Percentiles rank a stretch among this genome's conserved stretches.
Conservation (phyloP, 1,140 invertebrate species). For the Chymomyza costata region DNA sequence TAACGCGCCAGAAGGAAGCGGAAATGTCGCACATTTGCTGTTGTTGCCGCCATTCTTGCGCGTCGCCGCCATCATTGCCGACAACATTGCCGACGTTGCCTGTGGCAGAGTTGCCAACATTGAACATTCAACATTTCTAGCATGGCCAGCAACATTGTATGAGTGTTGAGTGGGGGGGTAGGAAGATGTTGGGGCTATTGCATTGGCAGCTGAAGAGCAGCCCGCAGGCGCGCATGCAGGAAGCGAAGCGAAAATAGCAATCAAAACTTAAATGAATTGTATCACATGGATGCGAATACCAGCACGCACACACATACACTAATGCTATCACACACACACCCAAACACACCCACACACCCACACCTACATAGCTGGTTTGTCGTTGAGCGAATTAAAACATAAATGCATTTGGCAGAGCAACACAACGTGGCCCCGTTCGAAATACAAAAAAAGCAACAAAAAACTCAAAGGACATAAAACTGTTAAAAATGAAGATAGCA, state of each 20-base stretch:
- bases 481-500: neutral
- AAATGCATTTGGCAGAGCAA: constrained; percentile 68
- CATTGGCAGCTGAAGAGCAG: neutral
- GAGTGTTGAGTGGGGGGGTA: no score
- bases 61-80: neutral
- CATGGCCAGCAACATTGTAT: no score
- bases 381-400: constrained; percentile 63
- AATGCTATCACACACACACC: neutral
- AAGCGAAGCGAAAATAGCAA: constrained; percentile 72
- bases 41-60: constrained; percentile 58
- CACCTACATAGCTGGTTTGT: constrained; percentile 33
- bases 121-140: no score
- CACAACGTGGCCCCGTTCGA: no score
- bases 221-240: constrained; percentile 34
- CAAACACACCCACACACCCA: neutral
- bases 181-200: no score
- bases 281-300: constrained; percentile 40
- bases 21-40: constrained; percentile 71
- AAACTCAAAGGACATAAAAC: constrained; percentile 6
- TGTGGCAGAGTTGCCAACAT: no score
- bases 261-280: constrained; percentile 72
- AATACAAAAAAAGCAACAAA: constrained; percentile 7
- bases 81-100: no score
- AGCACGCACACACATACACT: neutral
- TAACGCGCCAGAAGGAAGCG: constrained; percentile 57